phyloP scores from a whole-genome alignment of 2,113 vertebrate species.

The Rafetus swinhoei region DNA sequence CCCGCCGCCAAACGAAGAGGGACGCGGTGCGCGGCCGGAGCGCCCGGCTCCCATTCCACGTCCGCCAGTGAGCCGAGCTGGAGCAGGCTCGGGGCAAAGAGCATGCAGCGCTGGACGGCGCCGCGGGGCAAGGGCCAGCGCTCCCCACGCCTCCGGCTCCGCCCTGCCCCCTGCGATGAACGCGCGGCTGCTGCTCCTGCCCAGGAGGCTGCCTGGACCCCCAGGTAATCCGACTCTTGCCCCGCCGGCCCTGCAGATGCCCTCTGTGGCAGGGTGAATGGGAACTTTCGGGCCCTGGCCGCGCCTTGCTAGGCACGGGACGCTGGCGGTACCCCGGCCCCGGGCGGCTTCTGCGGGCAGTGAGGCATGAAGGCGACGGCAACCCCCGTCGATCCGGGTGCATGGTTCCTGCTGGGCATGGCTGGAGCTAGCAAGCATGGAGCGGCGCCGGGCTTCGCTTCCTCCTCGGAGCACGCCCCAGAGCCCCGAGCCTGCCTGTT shows the following conservation, averaged over 20 bases:
- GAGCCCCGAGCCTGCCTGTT: neutral
- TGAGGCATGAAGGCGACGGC: neutral
- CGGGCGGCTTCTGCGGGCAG: neutral
- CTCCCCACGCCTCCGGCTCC: neutral
- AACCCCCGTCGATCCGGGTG: neutral
- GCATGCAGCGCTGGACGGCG: slow-evolving; percentile 35
- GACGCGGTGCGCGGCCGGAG: neutral
- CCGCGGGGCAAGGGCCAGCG: neutral
- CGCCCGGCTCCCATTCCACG: no score
- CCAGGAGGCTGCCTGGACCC: neutral
- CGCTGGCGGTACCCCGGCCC: neutral
- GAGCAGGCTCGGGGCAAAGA: neutral
- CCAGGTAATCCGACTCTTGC: slow-evolving; percentile 37
- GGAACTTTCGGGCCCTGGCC: neutral
- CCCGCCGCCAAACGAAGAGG: neutral
- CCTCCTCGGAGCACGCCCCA: neutral
- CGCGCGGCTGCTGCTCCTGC: neutral
- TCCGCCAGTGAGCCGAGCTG: neutral
- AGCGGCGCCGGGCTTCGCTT: no score
- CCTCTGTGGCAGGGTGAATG: neutral
- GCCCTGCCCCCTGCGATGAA: neutral
- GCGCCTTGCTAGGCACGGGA: no score
- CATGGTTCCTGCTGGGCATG: neutral
- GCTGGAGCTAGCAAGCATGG: neutral
- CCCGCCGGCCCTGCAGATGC: neutral